A percentile compares a stretch with the other conserved stretches of the same genome.
These are phyloP conservation scores for Drosophila suzukii DNA, from an alignment of 1,140 invertebrate species.

Conservation along the genomic window DNA sequence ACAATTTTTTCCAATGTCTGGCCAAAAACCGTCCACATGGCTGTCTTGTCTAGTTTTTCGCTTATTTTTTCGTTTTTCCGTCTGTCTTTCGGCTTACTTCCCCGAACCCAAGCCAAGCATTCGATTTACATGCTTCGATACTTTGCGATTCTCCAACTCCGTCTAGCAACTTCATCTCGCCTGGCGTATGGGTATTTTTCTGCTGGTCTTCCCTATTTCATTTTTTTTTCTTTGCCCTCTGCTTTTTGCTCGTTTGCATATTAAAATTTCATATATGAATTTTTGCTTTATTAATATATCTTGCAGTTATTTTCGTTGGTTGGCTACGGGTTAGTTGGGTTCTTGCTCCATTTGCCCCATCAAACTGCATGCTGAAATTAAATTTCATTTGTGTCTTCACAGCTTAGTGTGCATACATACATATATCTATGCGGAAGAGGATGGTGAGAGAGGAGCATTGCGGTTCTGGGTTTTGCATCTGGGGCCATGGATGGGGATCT, in stretches of 20 bases:
- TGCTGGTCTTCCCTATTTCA: conserved; percentile 33
- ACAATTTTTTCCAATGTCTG: conserved; percentile 51
- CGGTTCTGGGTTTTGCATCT: conserved; percentile 29
- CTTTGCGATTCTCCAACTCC: conserved; percentile 50
- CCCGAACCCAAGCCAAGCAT: conserved; percentile 37
- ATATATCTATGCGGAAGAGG: conserved; percentile 3
- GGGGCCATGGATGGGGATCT: conserved; percentile 29
- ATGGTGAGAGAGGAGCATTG: not conserved
- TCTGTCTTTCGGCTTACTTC: conserved; percentile 29
- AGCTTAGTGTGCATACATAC: conserved; percentile 17
- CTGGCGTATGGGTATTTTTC: conserved; percentile 39
- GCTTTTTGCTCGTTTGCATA: conserved; percentile 77
- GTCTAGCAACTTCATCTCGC: conserved; percentile 20
- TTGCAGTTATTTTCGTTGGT: conserved; percentile 78
- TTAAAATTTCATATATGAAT: conserved; percentile 82
- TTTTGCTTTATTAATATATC: conserved; percentile 80
- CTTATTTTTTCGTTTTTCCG: conserved; percentile 6
- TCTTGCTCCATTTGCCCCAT: conserved; percentile 77
- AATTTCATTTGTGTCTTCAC: conserved; percentile 69
- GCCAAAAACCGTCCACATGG: conserved; percentile 56
- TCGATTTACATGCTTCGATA: conserved; percentile 74
- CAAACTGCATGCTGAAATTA: conserved; percentile 76
- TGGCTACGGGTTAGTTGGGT: conserved; percentile 59
- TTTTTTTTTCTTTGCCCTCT: conserved; percentile 50
- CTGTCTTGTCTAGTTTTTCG: conserved; percentile 14